A percentile compares a stretch with the other conserved stretches of the same genome.
Conservation (phyloP, 2,113 vertebrate genomes). For the Pollimyrus isidori region DNA sequence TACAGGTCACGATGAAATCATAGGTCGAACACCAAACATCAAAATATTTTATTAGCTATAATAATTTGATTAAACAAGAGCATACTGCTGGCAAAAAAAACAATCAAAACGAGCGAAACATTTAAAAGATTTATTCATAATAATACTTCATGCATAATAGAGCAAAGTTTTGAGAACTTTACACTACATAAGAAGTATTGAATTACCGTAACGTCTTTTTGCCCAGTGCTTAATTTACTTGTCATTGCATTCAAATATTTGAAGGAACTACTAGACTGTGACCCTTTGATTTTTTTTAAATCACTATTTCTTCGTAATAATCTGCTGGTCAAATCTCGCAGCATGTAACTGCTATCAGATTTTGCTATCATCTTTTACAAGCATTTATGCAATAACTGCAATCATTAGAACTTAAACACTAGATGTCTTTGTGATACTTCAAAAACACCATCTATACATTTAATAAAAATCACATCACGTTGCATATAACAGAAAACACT, state of each 20-base stretch:
- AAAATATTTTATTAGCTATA: not conserved
- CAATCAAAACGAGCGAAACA: not conserved
- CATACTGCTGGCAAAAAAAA: not conserved
- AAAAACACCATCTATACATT: conserved; percentile 10
- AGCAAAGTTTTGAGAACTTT: conserved; percentile 23
- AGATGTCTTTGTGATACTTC: not conserved
- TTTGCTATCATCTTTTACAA: not conserved
- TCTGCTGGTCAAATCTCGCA: not conserved
- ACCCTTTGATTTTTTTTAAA: not conserved
- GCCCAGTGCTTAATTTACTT: conserved; percentile 8
- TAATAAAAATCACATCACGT: conserved; percentile 8
- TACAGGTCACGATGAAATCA: not conserved
- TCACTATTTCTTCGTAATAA: not conserved
- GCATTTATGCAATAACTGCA: not conserved
- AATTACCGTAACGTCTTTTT: conserved; percentile 6
- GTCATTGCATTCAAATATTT: not conserved
- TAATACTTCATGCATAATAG: conserved; percentile 21
- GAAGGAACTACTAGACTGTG: not conserved
- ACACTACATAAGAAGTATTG: conserved; percentile 11
- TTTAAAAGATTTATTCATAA: conserved; percentile 21
- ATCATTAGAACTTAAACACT: conserved; percentile 14
- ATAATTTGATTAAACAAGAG: not conserved
- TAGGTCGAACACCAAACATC: not conserved
- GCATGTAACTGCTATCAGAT: not conserved
- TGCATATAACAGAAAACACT: not conserved